Evolutionary conservation across 2,888 invertebrate genomes (phyloP).

Genomic region (Agriopis aurantiaria): DNA sequence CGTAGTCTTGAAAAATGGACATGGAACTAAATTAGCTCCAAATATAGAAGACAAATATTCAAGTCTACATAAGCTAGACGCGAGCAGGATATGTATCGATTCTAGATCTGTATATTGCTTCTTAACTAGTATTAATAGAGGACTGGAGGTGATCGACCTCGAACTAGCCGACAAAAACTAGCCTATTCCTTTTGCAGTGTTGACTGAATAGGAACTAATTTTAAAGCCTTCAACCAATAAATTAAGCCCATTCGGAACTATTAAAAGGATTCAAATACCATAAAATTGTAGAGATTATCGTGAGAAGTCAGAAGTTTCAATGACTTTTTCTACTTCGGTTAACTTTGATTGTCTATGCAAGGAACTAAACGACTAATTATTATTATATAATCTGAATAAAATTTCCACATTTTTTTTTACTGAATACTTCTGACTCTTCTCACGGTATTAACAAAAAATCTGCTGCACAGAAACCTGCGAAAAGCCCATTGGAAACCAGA

Average conservation of each 20-base stretch:
- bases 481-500: slow-evolving; percentile 9
- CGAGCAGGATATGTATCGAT: slow-evolving; percentile 37
- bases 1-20: background rate
- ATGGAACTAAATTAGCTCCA: background rate
- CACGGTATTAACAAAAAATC: slow-evolving; percentile 17
- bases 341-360: slow-evolving; percentile 7
- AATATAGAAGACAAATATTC: background rate
- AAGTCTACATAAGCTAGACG: slow-evolving; percentile 15
- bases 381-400: background rate
- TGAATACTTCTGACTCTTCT: slow-evolving; percentile 15
- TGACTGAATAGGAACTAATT: slow-evolving; percentile 30
- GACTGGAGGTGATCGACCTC: slow-evolving; percentile 57
- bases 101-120: slow-evolving; percentile 50
- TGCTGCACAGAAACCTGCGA: slow-evolving; percentile 1
- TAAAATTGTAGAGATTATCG: slow-evolving; percentile 23
- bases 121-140: slow-evolving; percentile 54
- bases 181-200: slow-evolving; percentile 46
- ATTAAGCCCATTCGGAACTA: slow-evolving; percentile 20
- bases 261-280: slow-evolving; percentile 30
- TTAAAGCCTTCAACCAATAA: slow-evolving; percentile 27
- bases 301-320: slow-evolving; percentile 21
- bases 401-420: background rate
- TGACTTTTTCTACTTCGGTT: slow-evolving; percentile 15
- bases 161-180: slow-evolving; percentile 47
- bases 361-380: background rate